Conservation (phyloP, 2,113 vertebrate genomes). For the Antennarius striatus region DNA sequence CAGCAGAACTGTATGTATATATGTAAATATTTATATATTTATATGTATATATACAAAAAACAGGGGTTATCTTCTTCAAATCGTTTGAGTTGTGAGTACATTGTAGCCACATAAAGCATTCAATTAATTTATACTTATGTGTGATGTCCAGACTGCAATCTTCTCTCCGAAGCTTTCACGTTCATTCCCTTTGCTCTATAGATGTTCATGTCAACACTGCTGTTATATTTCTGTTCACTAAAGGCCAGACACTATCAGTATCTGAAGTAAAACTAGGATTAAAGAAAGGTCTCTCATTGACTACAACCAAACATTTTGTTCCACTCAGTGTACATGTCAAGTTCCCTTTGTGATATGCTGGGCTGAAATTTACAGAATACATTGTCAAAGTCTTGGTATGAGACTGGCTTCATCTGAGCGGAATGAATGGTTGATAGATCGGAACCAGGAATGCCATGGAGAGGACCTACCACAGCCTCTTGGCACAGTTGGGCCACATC, state of each 20-base stretch:
- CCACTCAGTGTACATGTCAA: slow-evolving; percentile 98
- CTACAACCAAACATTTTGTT: slow-evolving; percentile 99
- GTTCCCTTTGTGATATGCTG: slow-evolving; percentile 99
- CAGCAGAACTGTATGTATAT: slow-evolving; percentile 87
- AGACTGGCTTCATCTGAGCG: slow-evolving; percentile 94
- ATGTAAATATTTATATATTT: slow-evolving; percentile 55
- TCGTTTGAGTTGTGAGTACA: slow-evolving; percentile 85
- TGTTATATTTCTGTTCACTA: slow-evolving; percentile 82
- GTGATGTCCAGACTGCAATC: slow-evolving; percentile 83
- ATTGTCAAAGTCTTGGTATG: slow-evolving; percentile 99
- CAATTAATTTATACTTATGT: slow-evolving; percentile 79
- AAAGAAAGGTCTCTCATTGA: slow-evolving; percentile 82
- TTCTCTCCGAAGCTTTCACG: slow-evolving; percentile 82
- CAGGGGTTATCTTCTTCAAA: slow-evolving; percentile 81
- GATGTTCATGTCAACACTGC: slow-evolving; percentile 79
- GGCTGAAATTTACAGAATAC: slow-evolving; percentile 99
- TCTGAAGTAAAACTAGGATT: slow-evolving; percentile 30
- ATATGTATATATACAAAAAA: slow-evolving; percentile 81
- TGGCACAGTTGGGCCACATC: slow-evolving; percentile 96
- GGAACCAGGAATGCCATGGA: slow-evolving; percentile 90
- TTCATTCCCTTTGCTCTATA: slow-evolving; percentile 68
- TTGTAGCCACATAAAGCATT: slow-evolving; percentile 86
- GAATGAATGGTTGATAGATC: slow-evolving; percentile 95
- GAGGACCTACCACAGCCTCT: slow-evolving; percentile 92
- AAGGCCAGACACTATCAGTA: slow-evolving; percentile 60